These are phyloP conservation scores for Temnothorax unifasciatus DNA, from an alignment of 2,888 invertebrate species.

Conservation along the genomic window DNA sequence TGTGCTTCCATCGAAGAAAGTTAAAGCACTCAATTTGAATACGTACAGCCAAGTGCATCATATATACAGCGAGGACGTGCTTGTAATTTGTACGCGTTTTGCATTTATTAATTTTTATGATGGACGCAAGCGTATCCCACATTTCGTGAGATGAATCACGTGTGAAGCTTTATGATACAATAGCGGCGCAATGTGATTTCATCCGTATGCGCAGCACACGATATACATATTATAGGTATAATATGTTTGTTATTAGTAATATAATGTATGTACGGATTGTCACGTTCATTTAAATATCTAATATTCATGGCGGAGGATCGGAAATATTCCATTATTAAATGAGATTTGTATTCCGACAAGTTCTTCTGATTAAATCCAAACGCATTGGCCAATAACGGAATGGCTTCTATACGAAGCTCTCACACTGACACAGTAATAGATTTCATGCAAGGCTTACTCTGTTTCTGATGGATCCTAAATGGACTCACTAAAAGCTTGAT, in stretches of 20 bases:
- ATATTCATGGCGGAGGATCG: conserved; percentile 18
- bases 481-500: conserved; percentile 35
- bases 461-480: conserved; percentile 21
- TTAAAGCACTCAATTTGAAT: conserved; percentile 39
- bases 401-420: neutral
- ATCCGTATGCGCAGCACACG: neutral
- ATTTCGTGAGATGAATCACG: conserved; percentile 43
- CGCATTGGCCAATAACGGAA: neutral
- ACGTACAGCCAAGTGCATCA: conserved; percentile 10
- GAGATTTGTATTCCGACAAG: conserved; percentile 9
- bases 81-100: conserved; percentile 35
- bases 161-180: conserved; percentile 14
- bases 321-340: conserved; percentile 34
- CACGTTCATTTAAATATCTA: conserved; percentile 41
- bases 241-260: conserved; percentile 33
- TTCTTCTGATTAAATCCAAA: neutral
- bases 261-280: conserved; percentile 28
- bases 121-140: conserved; percentile 12
- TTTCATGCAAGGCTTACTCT: conserved; percentile 11
- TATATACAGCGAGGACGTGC: conserved; percentile 21
- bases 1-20: conserved; percentile 31
- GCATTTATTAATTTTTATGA: conserved; percentile 53
- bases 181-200: conserved; percentile 23
- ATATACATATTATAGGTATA: neutral
- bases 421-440: neutral